Evolutionary conservation across 2,888 invertebrate species (phyloP), one percentile per base, ranked within the genome.

Genomic region (Sminthurinus aureus): DNA sequence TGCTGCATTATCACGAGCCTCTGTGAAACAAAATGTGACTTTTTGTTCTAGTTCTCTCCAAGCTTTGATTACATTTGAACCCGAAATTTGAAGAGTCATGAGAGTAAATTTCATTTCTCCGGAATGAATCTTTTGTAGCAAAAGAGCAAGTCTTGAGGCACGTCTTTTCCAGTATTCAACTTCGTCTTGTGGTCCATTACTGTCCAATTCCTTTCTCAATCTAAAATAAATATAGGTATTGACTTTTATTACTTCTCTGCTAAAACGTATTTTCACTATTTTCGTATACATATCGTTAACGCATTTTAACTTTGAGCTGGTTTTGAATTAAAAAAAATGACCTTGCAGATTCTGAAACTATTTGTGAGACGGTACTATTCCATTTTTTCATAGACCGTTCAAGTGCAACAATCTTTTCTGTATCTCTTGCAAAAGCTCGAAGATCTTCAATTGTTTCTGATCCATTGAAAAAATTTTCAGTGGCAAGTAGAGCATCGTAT

Each of bases 161-260:
- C 98, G 92, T 89, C 96, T 95, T 91, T 98, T 98, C 98, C 98
- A 98, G 90, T 98, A 98, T 89, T 96, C 96, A 67, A 98, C 91
- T 90, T 98, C 98, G 89, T 98, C 97, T 89, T 97, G 96, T 0
- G 98, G 98, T 0, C 98, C 97, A 89, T 91, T 91, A 4, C 95
- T 94, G 90, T 98, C 97, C 84, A 96, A 96, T 90, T 98, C 98
- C 69, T 96, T 93, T 81, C 98, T 92, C 85, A 98, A 92, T 90
- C 98, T 38, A 38, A 38, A 38, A 38, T 38, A n/a, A n/a, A n/a
- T 38, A 38, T 4, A 38, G 38, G 38, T n/a, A n/a, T n/a, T n/a
- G n/a, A n/a, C n/a, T n/a, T n/a, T n/a, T n/a, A n/a, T n/a, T n/a
- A n/a, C n/a, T n/a, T n/a, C n/a, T n/a, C n/a, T n/a, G n/a, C n/a